Percentiles rank a stretch among this genome's conserved stretches.
Conservation (phyloP, 2,113 vertebrate genomes). For the Leucoraja erinaceus region DNA sequence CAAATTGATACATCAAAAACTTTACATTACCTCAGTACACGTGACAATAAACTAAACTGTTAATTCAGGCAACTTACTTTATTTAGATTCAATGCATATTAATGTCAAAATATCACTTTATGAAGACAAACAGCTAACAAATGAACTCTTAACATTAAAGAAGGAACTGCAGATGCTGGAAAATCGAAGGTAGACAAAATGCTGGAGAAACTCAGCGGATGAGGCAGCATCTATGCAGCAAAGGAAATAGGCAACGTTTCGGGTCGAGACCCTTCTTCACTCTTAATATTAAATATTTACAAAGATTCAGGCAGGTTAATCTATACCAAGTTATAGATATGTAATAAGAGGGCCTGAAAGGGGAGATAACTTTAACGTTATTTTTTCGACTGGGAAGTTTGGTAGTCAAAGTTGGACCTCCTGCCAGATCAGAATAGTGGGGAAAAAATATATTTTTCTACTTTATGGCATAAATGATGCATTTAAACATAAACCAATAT, state of each 20-base stretch:
- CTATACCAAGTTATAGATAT: neutral
- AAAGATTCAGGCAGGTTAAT: neutral
- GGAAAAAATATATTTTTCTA: neutral
- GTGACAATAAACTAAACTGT: no score
- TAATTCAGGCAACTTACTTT: neutral
- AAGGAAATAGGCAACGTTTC: no score
- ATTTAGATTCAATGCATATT: neutral
- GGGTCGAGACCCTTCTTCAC: no score
- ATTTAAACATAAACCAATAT: neutral
- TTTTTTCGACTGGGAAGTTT: no score
- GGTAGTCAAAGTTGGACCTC: neutral
- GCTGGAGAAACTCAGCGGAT: no score
- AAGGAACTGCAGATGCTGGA: no score
- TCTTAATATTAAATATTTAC: neutral
- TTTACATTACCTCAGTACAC: no score
- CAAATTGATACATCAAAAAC: neutral
- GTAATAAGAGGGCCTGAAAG: no score
- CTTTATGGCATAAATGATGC: neutral
- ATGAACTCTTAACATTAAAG: no score
- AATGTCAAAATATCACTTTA: neutral
- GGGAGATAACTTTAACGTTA: no score
- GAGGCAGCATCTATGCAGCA: no score
- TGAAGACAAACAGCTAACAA: no score
- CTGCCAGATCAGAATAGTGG: neutral
- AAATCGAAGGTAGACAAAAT: neutral